phyloP scores from a whole-genome alignment of 2,888 invertebrate species.

The Zaprionus bogoriensis region DNA sequence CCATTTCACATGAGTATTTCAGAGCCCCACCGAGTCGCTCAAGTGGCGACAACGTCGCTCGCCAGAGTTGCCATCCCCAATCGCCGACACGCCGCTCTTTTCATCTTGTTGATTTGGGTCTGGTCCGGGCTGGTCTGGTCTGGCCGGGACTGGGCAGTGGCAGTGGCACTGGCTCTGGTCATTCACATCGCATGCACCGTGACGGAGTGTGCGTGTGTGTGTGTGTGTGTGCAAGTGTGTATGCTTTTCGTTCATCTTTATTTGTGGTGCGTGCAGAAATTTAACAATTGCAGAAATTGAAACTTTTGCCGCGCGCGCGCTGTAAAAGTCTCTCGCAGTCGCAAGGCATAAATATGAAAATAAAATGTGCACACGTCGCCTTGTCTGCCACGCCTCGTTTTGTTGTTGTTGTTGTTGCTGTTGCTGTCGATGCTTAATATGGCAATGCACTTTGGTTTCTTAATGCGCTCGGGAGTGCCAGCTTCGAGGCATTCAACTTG shows the following conservation, averaged over 20 bases:
- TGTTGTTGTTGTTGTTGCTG: constrained; percentile 31
- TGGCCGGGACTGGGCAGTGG: background rate
- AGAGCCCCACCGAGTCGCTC: background rate
- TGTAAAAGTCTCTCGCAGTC: constrained; percentile 36
- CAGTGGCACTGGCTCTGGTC: constrained; percentile 48
- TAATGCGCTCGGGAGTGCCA: constrained; percentile 37
- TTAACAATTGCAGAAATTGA: constrained; percentile 73
- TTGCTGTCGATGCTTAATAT: constrained; percentile 50
- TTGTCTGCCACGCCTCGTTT: background rate
- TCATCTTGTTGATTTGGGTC: background rate
- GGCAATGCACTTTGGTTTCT: constrained; percentile 62
- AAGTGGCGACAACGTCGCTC: background rate
- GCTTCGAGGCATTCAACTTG: constrained; percentile 31
- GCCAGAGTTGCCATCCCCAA: background rate
- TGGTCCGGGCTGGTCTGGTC: too few species aligned
- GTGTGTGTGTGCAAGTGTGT: constrained; percentile 23
- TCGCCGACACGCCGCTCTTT: background rate
- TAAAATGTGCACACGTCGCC: constrained; percentile 65
- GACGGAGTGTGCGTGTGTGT: constrained; percentile 30
- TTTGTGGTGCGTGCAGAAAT: constrained; percentile 70
- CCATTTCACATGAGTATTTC: background rate
- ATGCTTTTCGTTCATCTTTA: constrained; percentile 53
- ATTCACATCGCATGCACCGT: constrained; percentile 60
- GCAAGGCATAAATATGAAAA: constrained; percentile 56
- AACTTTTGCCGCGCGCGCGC: constrained; percentile 57